Conservation (phyloP, 2,797 vertebrate species). For the Channa striata region DNA sequence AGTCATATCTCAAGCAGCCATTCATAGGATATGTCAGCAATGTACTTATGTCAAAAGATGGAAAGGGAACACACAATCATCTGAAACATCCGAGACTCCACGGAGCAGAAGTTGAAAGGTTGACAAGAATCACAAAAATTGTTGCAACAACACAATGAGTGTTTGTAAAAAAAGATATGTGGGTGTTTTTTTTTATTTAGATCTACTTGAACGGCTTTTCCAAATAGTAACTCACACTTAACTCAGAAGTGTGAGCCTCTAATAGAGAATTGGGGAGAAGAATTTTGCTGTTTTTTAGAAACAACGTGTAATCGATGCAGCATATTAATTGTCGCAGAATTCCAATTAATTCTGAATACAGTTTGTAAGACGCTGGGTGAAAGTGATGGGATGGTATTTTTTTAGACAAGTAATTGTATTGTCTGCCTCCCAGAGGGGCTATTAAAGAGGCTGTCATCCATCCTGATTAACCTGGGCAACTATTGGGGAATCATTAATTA, state of each 20-base stretch:
- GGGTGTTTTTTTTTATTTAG: constrained; percentile 18
- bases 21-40: constrained; percentile 16
- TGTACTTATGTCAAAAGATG: constrained; percentile 22
- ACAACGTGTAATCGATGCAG: constrained; percentile 42
- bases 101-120: constrained; percentile 14
- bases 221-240: constrained; percentile 3
- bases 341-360: constrained; percentile 31
- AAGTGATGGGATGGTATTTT: constrained; percentile 42
- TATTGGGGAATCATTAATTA: constrained; percentile 72
- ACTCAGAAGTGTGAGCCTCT: not conserved
- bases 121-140: not conserved
- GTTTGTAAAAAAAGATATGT: not conserved
- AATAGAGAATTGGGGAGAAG: constrained; percentile 16
- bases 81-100: constrained; percentile 9
- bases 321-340: constrained; percentile 40
- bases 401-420: constrained; percentile 58
- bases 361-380: constrained; percentile 27
- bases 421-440: constrained; percentile 42
- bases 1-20: constrained; percentile 16
- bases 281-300: constrained; percentile 26
- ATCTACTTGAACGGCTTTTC: constrained; percentile 10
- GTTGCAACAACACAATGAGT: constrained; percentile 1
- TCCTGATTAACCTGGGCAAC: constrained; percentile 76
- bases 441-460: constrained; percentile 65
- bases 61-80: constrained; percentile 11